Base-by-base conservation (phyloP, 2,888 invertebrate species). In the Lacanobia wlatinum region DNA sequence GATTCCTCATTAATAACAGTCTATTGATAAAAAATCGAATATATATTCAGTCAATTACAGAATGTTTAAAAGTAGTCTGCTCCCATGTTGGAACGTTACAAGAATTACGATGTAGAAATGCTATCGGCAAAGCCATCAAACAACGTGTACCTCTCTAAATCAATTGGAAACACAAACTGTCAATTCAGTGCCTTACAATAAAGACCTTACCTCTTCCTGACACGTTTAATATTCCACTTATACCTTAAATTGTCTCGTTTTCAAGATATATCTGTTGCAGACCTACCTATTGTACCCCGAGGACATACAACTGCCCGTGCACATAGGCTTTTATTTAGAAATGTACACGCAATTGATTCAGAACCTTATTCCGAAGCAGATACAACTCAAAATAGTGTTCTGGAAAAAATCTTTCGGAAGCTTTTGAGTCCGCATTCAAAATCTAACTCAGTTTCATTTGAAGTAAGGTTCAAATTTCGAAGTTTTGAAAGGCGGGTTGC, bases 211-310 rank as follows among this genome's bases (percentile, higher is more conserved):
- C 78, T 90, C 90, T 89, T 89, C 88, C 64, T 78, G 76, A 74
- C 78, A 70, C 91, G 90, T 92, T 93, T 92, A 94, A 93, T 93
- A 94, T 93, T 93, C 92, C 87, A 89, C 90, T 92, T 94, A 92
- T 92, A 79, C 92, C 94, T 94, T 92, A 94, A 94, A 94, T 93
- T 93, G 94, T 94, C 93, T 93, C 93, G 92, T 94, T 92, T 91
- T 87, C 87, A 87, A 94, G 93, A 95, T 93, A 95, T 94, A 94
- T 94, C 92, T 93, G 88, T 86, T 90, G 90, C 91, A 90, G 92
- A 92, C 92, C 94, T 94, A 92, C 94, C 93, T 93, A 94, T 94
- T 94, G 94, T 95, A 92, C 94, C 94, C 92, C 74, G 90, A 94
- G 95, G 94, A 93, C 92, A 93, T 92, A 94, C 92, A 92, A 92